Conservation (phyloP, 2,113 vertebrate genomes). For the Mobula hypostoma region DNA sequence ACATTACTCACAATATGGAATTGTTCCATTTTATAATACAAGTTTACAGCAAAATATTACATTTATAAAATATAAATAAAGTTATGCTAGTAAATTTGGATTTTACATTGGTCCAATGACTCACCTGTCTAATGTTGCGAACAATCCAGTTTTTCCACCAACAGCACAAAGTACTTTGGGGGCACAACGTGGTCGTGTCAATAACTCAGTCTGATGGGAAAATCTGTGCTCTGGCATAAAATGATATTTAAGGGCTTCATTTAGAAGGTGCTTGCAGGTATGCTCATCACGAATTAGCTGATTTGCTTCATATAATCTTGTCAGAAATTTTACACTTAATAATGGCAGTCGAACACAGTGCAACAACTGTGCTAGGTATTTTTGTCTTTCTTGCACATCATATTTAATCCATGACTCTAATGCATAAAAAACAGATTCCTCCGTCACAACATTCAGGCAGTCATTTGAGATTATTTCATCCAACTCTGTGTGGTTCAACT, state of each 20-base stretch:
- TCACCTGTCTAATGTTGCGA: constrained; percentile 92
- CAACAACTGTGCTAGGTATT: constrained; percentile 82
- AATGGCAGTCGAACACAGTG: constrained; percentile 88
- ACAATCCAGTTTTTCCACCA: constrained; percentile 91
- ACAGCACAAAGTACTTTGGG: constrained; percentile 93
- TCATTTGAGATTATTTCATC: constrained; percentile 95
- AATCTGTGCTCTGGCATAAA: constrained; percentile 98
- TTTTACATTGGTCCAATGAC: not conserved
- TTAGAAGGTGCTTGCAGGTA: constrained; percentile 90
- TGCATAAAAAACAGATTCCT: constrained; percentile 89
- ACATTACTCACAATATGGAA: not conserved
- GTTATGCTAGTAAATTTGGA: not conserved
- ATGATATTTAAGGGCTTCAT: constrained; percentile 96
- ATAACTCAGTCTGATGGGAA: constrained; percentile 85
- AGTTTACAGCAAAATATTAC: not conserved
- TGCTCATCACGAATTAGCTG: constrained; percentile 96
- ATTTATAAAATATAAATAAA: not conserved
- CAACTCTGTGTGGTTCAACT: constrained; percentile 81
- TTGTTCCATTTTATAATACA: not conserved
- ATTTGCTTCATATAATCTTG: constrained; percentile 91
- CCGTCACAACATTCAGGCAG: constrained; percentile 87
- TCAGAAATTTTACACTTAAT: constrained; percentile 94
- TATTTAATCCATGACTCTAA: constrained; percentile 96
- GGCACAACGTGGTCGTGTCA: constrained; percentile 82
- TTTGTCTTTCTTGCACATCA: constrained; percentile 84